Evolutionary conservation across 2,888 invertebrate species (phyloP), one percentile per base, ranked within the genome.

Genomic region (Volucella bombylans): DNA sequence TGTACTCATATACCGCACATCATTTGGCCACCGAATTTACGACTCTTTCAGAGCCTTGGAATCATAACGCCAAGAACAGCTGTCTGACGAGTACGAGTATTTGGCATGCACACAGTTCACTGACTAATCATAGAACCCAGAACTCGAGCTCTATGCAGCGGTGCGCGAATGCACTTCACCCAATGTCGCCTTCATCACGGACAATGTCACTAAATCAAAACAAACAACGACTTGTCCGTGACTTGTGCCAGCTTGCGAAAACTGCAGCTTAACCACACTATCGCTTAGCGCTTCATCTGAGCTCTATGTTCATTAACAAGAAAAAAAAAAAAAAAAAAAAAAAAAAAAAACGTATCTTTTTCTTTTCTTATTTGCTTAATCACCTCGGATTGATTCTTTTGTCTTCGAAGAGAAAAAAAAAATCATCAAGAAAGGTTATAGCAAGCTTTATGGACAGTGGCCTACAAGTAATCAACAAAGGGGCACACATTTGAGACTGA

Each of bases 101-200:
- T 76, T 68, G 68, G 55, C 76, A 81, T 81, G 85, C 81, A 55
- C 57, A 72, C 68, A 76, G 85, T 81, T 85, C 80, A 81, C 85
- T 68, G 64, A 85, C 85, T 85, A 85, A 85, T 72, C 76, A 41
- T 72, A 72, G 72, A 85, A 72, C 81, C 55, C 68, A 81, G 72
- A 85, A 64, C 77, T 39, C 76, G 50, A 69, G 68, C 82, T 64
- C 78, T 69, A 64, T 73, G 78, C 86, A 67, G 73, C 47, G 61
- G 61, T 52, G 39, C 62, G 45, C 73, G 64, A 76, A 67, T 74
- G 76, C 57, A 78, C 64, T 77, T 80, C 72, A 43, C 73, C 31
- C 90, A 90, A 91, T 90, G 90, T 90, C 91, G 91, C 89, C 89
- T 89, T 89, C 89, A 89, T 87, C 88, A 87, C 89, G 88, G 88